A percentile compares a stretch with the other conserved stretches of the same genome.
Evolutionary conservation across 2,113 vertebrate genomes (phyloP).

Genomic region (Silurus glanis): DNA sequence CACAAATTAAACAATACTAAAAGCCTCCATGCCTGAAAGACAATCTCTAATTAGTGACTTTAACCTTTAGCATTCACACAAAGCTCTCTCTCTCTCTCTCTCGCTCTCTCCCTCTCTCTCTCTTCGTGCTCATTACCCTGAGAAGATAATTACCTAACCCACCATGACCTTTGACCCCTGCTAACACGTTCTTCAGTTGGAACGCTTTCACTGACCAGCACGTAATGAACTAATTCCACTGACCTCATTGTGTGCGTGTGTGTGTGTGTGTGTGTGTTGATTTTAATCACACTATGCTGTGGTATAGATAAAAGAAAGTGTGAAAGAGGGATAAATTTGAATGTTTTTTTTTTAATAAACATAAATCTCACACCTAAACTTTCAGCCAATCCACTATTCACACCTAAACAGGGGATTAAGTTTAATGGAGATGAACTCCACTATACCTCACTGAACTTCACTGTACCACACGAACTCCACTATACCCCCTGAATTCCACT

Average conservation of each 20-base stretch:
- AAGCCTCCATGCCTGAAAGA: background rate
- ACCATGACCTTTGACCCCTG: conserved; percentile 34
- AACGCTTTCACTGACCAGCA: conserved; percentile 15
- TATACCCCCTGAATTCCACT: too few relatives aligned
- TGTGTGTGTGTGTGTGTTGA: background rate
- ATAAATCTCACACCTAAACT: too few relatives aligned
- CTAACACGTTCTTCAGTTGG: conserved; percentile 19
- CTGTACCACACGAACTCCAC: too few relatives aligned
- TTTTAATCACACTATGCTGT: background rate
- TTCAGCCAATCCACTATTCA: too few relatives aligned
- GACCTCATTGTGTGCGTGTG: conserved; percentile 34
- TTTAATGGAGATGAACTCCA: too few relatives aligned
- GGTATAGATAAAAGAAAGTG: background rate
- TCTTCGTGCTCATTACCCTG: conserved; percentile 27
- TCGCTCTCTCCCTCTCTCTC: too few relatives aligned
- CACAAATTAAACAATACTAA: background rate
- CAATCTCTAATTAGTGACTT: background rate
- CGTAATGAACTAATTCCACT: conserved; percentile 35
- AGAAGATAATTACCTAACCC: conserved; percentile 33
- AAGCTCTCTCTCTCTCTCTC: background rate
- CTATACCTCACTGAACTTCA: too few relatives aligned
- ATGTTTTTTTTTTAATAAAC: too few relatives aligned
- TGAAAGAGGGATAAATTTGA: background rate
- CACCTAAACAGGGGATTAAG: too few relatives aligned
- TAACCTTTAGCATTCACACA: background rate